Conservation (phyloP, 2,888 invertebrate genomes). For the Hypolimnas misippus region DNA sequence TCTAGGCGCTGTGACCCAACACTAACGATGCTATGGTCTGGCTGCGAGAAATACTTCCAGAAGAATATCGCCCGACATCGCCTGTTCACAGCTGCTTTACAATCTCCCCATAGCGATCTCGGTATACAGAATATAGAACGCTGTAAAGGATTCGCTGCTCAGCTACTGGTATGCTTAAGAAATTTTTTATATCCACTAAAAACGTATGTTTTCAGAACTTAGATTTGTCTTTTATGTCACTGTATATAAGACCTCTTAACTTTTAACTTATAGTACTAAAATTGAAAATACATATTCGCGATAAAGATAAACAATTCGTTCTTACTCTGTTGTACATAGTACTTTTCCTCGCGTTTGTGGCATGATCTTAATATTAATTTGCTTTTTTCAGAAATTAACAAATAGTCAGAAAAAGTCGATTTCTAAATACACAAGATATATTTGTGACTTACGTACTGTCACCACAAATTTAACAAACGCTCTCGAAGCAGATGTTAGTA, state of each 20-base stretch:
- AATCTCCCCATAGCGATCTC: constrained; percentile 90
- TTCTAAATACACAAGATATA: constrained; percentile 81
- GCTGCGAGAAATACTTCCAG: constrained; percentile 90
- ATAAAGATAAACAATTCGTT: too few relatives aligned
- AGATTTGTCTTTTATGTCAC: too few relatives aligned
- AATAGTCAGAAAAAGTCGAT: constrained; percentile 87
- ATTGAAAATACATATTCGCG: too few relatives aligned
- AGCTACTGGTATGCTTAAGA: constrained; percentile 87
- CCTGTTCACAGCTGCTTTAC: constrained; percentile 84
- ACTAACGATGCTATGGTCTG: constrained; percentile 86
- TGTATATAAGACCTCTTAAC: too few relatives aligned
- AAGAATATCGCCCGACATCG: constrained; percentile 88
- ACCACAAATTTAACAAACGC: constrained; percentile 68
- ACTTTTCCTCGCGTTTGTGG: too few relatives aligned
- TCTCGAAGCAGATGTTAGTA: constrained; percentile 58
- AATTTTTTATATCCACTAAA: too few relatives aligned
- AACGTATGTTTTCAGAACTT: too few relatives aligned
- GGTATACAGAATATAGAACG: constrained; percentile 92
- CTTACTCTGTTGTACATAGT: too few relatives aligned
- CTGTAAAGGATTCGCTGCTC: constrained; percentile 92
- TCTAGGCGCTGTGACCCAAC: constrained; percentile 78
- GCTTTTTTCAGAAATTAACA: constrained; percentile 82
- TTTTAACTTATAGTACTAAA: too few relatives aligned
- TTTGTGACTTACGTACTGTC: constrained; percentile 83
- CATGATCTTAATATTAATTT: too few relatives aligned